Evolutionary conservation across 2,888 invertebrate species (phyloP), one percentile per base, ranked within the genome.

Genomic region (Tenthredo livida): DNA sequence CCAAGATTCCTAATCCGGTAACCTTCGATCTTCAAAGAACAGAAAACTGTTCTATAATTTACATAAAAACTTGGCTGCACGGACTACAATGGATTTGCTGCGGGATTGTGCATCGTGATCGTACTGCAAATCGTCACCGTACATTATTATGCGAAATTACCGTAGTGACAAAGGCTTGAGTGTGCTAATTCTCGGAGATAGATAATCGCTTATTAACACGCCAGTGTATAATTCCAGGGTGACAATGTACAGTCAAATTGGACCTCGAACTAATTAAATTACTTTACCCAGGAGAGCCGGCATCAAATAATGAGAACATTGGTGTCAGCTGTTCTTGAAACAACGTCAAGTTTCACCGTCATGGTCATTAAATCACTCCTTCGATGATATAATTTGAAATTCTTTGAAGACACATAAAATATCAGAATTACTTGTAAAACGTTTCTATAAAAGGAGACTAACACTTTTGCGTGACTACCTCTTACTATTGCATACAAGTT

Each of bases 1-100:
- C 47, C 67, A 58, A 83, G 83, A 83, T 65, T 33, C 70, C 47
- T 83, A 67, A 83, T 83, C 83, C 83, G 83, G 83, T 70, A 83
- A 83, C 83, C 83, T 83, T 67, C 83, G 67, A 83, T 83, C 67
- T 47, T 83, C 25, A 43, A 83, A 47, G 70, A 83, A 67, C 83
- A 40, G 83, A 70, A 61, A 61, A 61, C 6, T 61, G 25, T 37
- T 10, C 5, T 21, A 17, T 61, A 40, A 80, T 80, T 80, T 61
- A 50, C 80, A 80, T 80, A 61, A 61, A 80, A 61, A 80, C 80
- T 80, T 80, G 80, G 80, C 37, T 50, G 15, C 10, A 25, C n/a
- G 40, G 58, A 80, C 43, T 80, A 58, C 80, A 80, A 61, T 80
- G 61, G 50, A 61, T 61, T 40, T 61, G 4, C 33, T 6, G 40